phyloP scores from a whole-genome alignment of 2,797 vertebrate species.

The Tiaroga cobitis region DNA sequence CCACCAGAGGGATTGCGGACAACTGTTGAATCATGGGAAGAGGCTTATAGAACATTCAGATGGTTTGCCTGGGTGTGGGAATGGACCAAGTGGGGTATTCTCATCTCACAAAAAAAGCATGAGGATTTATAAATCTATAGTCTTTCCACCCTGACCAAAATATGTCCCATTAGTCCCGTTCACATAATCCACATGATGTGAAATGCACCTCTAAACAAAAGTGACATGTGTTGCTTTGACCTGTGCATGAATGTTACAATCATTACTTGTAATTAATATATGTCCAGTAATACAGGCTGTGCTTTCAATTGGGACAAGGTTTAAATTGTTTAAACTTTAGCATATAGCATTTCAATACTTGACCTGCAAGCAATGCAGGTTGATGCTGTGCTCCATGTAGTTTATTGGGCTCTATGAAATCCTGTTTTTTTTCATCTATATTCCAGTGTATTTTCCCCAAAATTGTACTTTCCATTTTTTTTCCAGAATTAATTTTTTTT shows the following conservation, averaged over 20 bases:
- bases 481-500: not conserved
- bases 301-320: not conserved
- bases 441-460: not conserved
- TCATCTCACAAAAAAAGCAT: constrained; percentile 38
- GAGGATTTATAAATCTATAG: constrained; percentile 18
- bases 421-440: not conserved
- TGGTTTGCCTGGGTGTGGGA: constrained; percentile 36
- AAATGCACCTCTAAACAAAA: not conserved
- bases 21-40: constrained; percentile 25
- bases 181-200: not conserved
- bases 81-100: constrained; percentile 46
- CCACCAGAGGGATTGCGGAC: constrained; percentile 31
- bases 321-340: not conserved
- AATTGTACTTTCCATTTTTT: not conserved
- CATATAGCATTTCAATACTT: not conserved
- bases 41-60: constrained; percentile 8
- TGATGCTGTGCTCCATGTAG: too few relatives aligned
- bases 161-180: not conserved
- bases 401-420: not conserved
- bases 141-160: constrained; percentile 11
- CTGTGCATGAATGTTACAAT: not conserved
- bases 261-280: not conserved
- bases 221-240: not conserved
- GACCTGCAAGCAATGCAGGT: not conserved
- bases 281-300: constrained; percentile 2